A percentile compares a stretch with the other conserved stretches of the same genome.
These are phyloP conservation scores for Steatocranus sp. DNA, from an alignment of 2,797 vertebrate genomes.

Conservation along the genomic window DNA sequence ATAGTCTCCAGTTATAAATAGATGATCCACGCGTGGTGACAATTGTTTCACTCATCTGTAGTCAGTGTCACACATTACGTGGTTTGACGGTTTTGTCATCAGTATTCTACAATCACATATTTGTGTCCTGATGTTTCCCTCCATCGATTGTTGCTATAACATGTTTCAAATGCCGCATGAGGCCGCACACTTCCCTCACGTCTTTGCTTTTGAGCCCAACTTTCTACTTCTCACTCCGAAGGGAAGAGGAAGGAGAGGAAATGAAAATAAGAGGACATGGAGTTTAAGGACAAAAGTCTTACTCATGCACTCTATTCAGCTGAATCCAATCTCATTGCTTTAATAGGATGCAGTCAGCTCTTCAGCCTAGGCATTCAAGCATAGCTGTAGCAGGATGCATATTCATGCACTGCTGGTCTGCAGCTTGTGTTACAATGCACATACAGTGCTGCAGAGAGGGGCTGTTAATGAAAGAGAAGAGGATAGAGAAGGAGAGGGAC, in stretches of 20 bases:
- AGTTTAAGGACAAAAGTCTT: slow-evolving; percentile 29
- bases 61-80: not conserved
- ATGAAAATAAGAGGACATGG: not conserved
- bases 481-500: not conserved
- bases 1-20: not conserved
- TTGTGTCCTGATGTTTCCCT: not conserved
- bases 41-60: not conserved
- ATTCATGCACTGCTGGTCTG: slow-evolving; percentile 48
- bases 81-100: not conserved
- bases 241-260: slow-evolving; percentile 25
- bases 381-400: slow-evolving; percentile 43
- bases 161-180: not conserved
- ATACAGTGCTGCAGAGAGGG: slow-evolving; percentile 25
- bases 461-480: slow-evolving; percentile 11
- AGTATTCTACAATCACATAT: not conserved
- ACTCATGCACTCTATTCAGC: slow-evolving; percentile 40
- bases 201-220: not conserved
- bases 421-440: slow-evolving; percentile 35
- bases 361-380: slow-evolving; percentile 27
- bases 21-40: not conserved
- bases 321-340: slow-evolving; percentile 33
- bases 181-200: not conserved
- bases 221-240: not conserved
- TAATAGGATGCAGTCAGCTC: slow-evolving; percentile 31
- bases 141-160: not conserved